Evolutionary conservation across 2,888 invertebrate species (phyloP).

Genomic region (Dasysyrphus tricinctus): DNA sequence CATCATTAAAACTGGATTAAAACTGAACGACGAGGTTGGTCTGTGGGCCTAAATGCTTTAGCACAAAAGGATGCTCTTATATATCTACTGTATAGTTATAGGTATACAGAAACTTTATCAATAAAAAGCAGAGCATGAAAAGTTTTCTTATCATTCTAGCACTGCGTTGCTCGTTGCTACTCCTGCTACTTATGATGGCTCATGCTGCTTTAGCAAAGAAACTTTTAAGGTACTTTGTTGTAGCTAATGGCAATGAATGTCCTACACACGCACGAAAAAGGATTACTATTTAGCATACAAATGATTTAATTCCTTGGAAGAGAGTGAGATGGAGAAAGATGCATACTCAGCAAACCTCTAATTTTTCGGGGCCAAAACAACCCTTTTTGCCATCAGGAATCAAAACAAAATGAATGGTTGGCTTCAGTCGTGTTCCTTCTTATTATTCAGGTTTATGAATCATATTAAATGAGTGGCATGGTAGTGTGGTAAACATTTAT

Average conservation of each 20-base stretch:
- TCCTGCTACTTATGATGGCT: conserved; percentile 16
- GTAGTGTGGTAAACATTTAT: conserved; percentile 46
- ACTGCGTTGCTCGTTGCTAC: neutral
- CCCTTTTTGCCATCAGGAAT: conserved; percentile 20
- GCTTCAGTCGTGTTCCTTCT: neutral
- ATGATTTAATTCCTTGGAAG: conserved; percentile 77
- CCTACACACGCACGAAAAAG: conserved; percentile 66
- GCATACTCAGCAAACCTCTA: conserved; percentile 3
- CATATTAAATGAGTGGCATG: conserved; percentile 57
- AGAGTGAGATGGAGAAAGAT: neutral
- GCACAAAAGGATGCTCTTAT: conserved; percentile 14
- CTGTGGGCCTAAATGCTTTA: conserved; percentile 39
- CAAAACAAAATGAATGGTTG: conserved; percentile 25
- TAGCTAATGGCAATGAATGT: conserved; percentile 73
- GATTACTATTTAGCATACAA: conserved; percentile 77
- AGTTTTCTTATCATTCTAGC: conserved; percentile 51
- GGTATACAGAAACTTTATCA: conserved; percentile 72
- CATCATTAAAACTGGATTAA: conserved; percentile 78
- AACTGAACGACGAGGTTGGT: conserved; percentile 61
- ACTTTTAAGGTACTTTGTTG: conserved; percentile 64
- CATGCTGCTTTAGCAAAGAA: neutral
- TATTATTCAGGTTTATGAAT: conserved; percentile 43
- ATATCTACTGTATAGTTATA: neutral
- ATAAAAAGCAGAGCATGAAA: conserved; percentile 75
- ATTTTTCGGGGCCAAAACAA: conserved; percentile 5